Base-by-base conservation (phyloP, 2,113 vertebrate species). In the Gnathonemus echidnorhynchus region DNA sequence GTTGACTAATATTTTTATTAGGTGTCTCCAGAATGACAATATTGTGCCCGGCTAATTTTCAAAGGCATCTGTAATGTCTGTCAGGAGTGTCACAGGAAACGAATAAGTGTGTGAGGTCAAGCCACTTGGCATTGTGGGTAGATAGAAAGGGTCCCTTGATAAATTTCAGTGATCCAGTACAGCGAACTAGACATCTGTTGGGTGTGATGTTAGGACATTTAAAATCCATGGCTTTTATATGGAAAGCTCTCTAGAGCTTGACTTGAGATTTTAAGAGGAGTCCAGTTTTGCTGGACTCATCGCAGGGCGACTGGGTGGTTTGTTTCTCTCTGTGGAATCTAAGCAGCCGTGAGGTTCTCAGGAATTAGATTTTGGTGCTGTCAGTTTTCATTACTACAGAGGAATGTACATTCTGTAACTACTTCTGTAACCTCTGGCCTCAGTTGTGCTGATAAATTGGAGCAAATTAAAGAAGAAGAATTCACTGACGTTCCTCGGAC, bases 331-430 rank as follows among this genome's bases (percentile, higher is more conserved):
- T 24, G 45, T 85, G 39, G 83, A 48, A 85, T 9, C 46, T 24
- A 45, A 85, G 6, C 15, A 46, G 42, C 83, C 24, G 1, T 85
- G 83, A 48, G 45, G 21, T n/a, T 85, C 19, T 24, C 83, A n/a
- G 83, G 39, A 46, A 46, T 46, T 24, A n/a, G 39, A 46, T 85
- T 48, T 85, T 46, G 83, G 21, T 85, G 83, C 83, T 48, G 42
- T 85, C 83, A 85, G 83, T 48, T 85, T 85, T 85, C 83, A 85
- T 85, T 85, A 85, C 24, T n/a, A 45, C 83, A 85, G 39, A 85
- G 83, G 45, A 45, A 21, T 85, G 39, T 85, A 85, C 39, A 85
- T 48, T 85, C 17, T 11, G 39, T 45, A 85, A 85, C 45, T 48
- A 45, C 9, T 85, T 70, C 62, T 70, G 62, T 70, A 70, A 85